These are phyloP conservation scores for Caenorhabditis becei DNA, from an alignment of 2,888 invertebrate species.

Conservation along the genomic window DNA sequence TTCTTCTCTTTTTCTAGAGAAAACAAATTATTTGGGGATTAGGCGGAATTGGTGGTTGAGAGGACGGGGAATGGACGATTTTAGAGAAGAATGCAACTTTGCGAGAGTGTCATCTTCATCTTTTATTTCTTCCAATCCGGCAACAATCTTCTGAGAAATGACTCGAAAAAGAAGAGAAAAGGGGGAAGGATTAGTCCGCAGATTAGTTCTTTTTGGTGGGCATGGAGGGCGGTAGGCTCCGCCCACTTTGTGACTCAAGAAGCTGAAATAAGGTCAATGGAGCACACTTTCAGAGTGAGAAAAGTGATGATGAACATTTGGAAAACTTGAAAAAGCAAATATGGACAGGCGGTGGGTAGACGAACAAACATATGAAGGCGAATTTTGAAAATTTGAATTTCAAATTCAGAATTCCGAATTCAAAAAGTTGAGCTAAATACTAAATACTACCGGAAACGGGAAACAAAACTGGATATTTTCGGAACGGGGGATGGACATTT, in stretches of 20 bases:
- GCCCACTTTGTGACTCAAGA: slow-evolving; percentile 9
- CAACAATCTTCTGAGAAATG: slow-evolving; percentile 7
- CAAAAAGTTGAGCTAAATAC: no score
- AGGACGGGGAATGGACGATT: not conserved
- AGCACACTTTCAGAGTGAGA: no score
- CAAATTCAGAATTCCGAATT: slow-evolving; percentile 21
- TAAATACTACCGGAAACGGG: not conserved
- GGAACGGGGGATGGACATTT: not conserved
- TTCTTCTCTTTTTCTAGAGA: not conserved
- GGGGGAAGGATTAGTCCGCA: slow-evolving; percentile 13
- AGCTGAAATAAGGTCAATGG: no score
- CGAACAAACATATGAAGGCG: slow-evolving; percentile 10
- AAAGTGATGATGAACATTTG: no score
- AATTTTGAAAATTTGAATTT: slow-evolving; percentile 38
- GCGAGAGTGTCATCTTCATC: no score
- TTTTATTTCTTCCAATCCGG: slow-evolving; percentile 7
- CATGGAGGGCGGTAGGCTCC: slow-evolving; percentile 5
- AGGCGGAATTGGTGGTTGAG: not conserved
- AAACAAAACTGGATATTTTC: not conserved
- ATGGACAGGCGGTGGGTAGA: not conserved
- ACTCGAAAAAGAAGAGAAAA: not conserved
- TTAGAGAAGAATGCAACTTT: no score
- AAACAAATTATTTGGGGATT: slow-evolving; percentile 57
- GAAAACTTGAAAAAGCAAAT: slow-evolving; percentile 1
- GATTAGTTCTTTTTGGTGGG: slow-evolving; percentile 2